A percentile compares a stretch with the other conserved stretches of the same genome.
phyloP scores from a whole-genome alignment of 2,797 vertebrate species.

The Chaetodon trifasciatus region DNA sequence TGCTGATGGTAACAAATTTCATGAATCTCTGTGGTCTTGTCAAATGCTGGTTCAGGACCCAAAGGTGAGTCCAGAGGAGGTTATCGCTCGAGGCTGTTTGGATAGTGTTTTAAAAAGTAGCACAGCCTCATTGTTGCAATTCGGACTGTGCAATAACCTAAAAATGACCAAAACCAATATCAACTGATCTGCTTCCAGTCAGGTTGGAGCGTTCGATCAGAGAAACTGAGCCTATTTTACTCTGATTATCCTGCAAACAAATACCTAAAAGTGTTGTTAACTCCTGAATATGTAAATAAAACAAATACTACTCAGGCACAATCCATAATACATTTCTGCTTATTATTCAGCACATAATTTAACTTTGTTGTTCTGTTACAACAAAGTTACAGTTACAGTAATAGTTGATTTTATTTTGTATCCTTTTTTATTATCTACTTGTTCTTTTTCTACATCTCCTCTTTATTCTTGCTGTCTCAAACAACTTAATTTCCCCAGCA shows the following conservation, averaged over 20 bases:
- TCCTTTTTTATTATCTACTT: no score
- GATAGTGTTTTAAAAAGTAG: background rate
- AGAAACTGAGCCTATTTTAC: background rate
- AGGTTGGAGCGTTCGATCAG: background rate
- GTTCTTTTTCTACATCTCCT: no score
- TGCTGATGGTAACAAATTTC: conserved; percentile 44
- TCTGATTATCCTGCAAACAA: background rate
- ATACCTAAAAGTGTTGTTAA: background rate
- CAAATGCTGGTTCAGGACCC: conserved; percentile 20
- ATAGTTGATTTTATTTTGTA: no score
- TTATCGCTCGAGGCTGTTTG: background rate
- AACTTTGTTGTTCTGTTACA: no score
- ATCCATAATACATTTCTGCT: background rate
- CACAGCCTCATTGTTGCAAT: background rate
- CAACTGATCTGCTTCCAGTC: background rate
- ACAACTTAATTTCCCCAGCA: no score
- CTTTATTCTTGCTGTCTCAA: no score
- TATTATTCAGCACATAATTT: background rate
- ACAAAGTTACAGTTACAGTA: no score
- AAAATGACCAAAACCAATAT: background rate
- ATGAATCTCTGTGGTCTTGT: conserved; percentile 21
- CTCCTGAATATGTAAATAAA: background rate
- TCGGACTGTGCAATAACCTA: background rate
- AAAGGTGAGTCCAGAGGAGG: conserved; percentile 31
- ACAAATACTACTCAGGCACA: background rate